phyloP scores from a whole-genome alignment of 2,797 vertebrate genomes.

The Cygnus olor region DNA sequence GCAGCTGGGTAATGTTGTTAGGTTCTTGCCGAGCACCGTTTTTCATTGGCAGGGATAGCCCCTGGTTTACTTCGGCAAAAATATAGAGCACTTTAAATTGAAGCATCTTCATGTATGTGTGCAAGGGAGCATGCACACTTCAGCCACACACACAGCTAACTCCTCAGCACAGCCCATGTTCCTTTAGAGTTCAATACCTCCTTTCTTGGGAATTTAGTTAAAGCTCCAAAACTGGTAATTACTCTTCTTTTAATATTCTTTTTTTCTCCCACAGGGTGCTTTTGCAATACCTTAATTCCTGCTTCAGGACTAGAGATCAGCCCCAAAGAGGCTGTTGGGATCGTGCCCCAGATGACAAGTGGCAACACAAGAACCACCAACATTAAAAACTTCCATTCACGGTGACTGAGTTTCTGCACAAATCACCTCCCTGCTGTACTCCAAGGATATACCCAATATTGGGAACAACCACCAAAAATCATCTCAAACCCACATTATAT shows the following conservation, averaged over 20 bases:
- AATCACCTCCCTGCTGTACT: neutral
- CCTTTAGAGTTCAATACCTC: neutral
- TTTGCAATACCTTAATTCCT: neutral
- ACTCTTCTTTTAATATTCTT: neutral
- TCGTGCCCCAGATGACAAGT: neutral
- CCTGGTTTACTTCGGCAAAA: neutral
- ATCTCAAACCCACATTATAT: neutral
- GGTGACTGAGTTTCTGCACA: neutral
- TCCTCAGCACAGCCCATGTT: neutral
- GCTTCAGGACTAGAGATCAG: neutral
- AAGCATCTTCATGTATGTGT: neutral
- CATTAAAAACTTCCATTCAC: fast-evolving
- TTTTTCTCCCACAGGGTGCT: neutral
- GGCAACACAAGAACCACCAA: neutral
- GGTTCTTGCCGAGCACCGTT: constrained; percentile 38
- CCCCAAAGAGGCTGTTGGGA: neutral
- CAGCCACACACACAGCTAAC: neutral
- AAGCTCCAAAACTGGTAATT: neutral
- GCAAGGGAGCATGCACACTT: neutral
- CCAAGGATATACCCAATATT: neutral
- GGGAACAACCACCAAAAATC: neutral
- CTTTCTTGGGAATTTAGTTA: neutral
- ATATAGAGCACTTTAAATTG: neutral
- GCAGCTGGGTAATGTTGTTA: constrained; percentile 59
- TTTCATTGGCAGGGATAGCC: constrained; percentile 8